These are phyloP conservation scores for Gymnoscopelus braueri DNA, from an alignment of 2,797 vertebrate species.

Conservation along the genomic window DNA sequence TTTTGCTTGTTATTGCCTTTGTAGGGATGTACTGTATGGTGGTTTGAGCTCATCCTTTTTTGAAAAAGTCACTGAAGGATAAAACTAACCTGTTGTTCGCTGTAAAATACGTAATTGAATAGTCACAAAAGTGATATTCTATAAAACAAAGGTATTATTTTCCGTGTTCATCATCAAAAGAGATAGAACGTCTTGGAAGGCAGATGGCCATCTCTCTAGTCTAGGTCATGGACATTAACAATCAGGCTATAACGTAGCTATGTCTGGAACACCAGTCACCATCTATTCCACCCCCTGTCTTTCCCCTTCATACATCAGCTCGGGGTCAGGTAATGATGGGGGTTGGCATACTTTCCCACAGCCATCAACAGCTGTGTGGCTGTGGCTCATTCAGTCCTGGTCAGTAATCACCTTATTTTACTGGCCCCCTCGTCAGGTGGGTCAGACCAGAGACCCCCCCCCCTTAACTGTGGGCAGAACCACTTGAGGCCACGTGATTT, in stretches of 20 bases:
- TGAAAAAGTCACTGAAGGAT: too few species aligned
- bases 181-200: too few species aligned
- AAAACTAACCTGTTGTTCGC: too few species aligned
- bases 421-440: slow-evolving; percentile 47
- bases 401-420: slow-evolving; percentile 75
- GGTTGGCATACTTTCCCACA: slow-evolving; percentile 73
- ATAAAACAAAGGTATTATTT: too few species aligned
- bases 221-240: not conserved
- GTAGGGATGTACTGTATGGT: not conserved
- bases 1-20: not conserved
- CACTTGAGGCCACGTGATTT: slow-evolving; percentile 47
- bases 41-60: too few species aligned
- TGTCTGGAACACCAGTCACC: slow-evolving; percentile 33
- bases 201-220: not conserved
- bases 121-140: too few species aligned
- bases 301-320: slow-evolving; percentile 56
- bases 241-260: slow-evolving; percentile 1
- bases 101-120: too few species aligned
- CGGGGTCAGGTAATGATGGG: slow-evolving; percentile 68
- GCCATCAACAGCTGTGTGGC: slow-evolving; percentile 74
- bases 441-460: slow-evolving; percentile 19
- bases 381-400: slow-evolving; percentile 66
- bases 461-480: slow-evolving; percentile 41
- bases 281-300: slow-evolving; percentile 39
- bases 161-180: too few species aligned